Evolutionary conservation across 2,888 invertebrate species (phyloP), one percentile per base, ranked within the genome.

Genomic region (Drosophila anomelani): DNA sequence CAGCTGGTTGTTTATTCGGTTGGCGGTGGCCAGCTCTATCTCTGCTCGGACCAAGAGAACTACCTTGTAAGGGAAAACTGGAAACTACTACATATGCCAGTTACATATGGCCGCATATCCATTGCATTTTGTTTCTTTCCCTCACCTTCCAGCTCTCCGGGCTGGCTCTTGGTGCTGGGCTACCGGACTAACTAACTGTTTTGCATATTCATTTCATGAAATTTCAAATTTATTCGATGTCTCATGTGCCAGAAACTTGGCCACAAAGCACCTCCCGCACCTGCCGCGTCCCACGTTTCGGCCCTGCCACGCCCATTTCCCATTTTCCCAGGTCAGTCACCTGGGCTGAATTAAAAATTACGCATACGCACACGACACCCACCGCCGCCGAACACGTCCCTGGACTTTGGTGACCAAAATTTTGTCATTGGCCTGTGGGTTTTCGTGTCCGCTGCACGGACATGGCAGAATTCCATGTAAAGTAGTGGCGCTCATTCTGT

Each of bases 201-300:
- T 88, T 87, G 83, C 83, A 85, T 81, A 85, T 88, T 81, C 88
- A 85, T 81, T 82, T 83, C 76, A 77, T 79, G 81, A 77, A 78
- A 81, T 83, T 82, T 88, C 57, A 80, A 82, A 84, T 89, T 81
- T 81, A 81, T 89, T 80, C 83, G 77, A 81, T 80, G 85, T 75
- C 71, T 73, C 75, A 63, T 78, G 75, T 74, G 75, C 60, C 67
- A 46, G 41, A 63, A 66, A 49, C 64, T 67, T 53, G 56, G 44
- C 44, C 56, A 54, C 49, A 61, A 61, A 55, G 67, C 54, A 63
- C 71, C 64, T 46, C 64, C 49, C 60, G 38, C 41, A 29, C 47
- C 46, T 10, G 10, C 47, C 10, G 4, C 26, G 13, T 13, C 43
- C 43, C 43, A 23, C 41, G 7, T 51, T 53, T 43, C 51, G 39